Evolutionary conservation across 2,888 invertebrate species (phyloP).

Genomic region (Erynnis tages): DNA sequence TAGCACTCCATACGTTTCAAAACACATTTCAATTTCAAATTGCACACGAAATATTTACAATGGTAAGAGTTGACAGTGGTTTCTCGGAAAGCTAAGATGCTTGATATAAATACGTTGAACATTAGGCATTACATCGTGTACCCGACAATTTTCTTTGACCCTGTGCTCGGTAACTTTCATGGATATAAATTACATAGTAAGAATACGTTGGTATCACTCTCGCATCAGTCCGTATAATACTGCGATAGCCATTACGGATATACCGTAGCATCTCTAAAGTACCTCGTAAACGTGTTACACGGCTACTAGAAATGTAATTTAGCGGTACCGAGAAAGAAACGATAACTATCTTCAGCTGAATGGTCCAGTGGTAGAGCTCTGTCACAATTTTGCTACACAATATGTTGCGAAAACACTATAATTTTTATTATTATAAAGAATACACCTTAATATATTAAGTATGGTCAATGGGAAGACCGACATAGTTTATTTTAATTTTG

Average conservation of each 20-base stretch:
- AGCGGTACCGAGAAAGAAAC: conserved; percentile 76
- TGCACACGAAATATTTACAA: conserved; percentile 12
- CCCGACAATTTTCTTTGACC: conserved; percentile 72
- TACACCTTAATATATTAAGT: no score
- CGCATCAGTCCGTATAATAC: conserved; percentile 76
- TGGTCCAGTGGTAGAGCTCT: conserved; percentile 62
- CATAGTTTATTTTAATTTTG: no score
- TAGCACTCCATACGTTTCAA: background rate
- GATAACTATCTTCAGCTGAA: conserved; percentile 73
- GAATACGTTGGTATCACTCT: conserved; percentile 70
- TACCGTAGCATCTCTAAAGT: conserved; percentile 75
- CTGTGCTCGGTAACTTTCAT: conserved; percentile 57
- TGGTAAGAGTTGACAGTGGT: conserved; percentile 29
- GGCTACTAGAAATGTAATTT: conserved; percentile 79
- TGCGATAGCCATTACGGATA: conserved; percentile 76
- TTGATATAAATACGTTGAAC: conserved; percentile 59
- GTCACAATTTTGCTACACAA: conserved; percentile 70
- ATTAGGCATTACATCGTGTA: conserved; percentile 56
- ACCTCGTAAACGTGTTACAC: conserved; percentile 76
- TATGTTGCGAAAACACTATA: conserved; percentile 67
- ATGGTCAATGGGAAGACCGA: no score
- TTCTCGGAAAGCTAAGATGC: conserved; percentile 67
- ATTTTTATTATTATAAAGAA: conserved; percentile 4
- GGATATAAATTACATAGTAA: conserved; percentile 71
- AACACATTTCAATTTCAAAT: conserved; percentile 5